Evolutionary conservation across 2,888 invertebrate genomes (phyloP), one percentile per base, ranked within the genome.

Genomic region (Caenorhabditis sp.): DNA sequence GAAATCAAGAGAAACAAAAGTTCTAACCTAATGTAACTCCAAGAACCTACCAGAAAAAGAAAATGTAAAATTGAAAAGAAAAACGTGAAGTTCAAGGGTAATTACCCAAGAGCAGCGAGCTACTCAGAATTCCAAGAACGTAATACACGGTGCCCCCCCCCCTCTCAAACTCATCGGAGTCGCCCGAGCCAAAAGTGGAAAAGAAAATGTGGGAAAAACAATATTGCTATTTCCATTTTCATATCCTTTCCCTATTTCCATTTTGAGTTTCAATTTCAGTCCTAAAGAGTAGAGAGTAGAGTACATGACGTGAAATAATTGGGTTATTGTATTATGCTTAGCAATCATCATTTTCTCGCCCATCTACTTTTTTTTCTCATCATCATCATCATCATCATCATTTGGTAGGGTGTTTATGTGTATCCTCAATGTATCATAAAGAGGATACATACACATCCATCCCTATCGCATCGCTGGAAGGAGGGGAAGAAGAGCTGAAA

Each of bases 251-350:
- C 51, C n/a, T n/a, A n/a, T n/a, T n/a, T n/a, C n/a, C n/a, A n/a
- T n/a, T n/a, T n/a, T n/a, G n/a, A n/a, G n/a, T n/a, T n/a, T n/a
- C n/a, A n/a, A n/a, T n/a, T n/a, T 26, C 11, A 24, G 24, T 28
- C n/a, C 9, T 32, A 56, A 56, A 56, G 32, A 28, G 28, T n/a
- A 20, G 32, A 32, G 32, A 32, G n/a, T 15, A 28, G 44, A 72
- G 64, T 72, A 58, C 72, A 72, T 72, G 72, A 64, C 72, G 72
- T 72, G 64, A 65, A 65, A 72, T 72, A 72, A 72, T 72, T 72
- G 72, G 22, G 22, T 72, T 72, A 55, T 72, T 72, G 56, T 72
- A 44, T 13, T 40, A 5, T 32, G n/a, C n/a, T 32, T 32, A 40
- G 40, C 56, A 53, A 71, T 61, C 62, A 62, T 55, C 37, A 40